Base-by-base conservation (phyloP, 1,140 invertebrate genomes). In the Leptinotarsa lineolata region DNA sequence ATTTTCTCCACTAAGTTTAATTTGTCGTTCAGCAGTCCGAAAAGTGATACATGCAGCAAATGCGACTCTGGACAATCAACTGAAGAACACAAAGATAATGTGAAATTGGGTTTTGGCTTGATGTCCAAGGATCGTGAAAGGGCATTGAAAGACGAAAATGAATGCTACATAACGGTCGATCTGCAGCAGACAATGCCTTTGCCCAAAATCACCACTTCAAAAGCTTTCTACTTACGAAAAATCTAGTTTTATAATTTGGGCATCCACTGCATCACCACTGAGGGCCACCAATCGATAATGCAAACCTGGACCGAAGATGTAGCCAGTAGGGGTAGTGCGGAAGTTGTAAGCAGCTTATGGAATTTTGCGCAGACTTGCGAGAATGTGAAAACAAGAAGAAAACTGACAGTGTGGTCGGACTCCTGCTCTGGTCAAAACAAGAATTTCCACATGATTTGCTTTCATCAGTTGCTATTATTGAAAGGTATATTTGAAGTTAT, bases 181-280 rank as follows among this genome's bases (percentile, higher is more conserved):
- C 65, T 81, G 60, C 77, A 78, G 65, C 75, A 79, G 72, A 78
- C 74, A 8, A 76, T 77, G 71, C 75, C 75, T 24, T 58, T 78
- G n/a, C 72, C 76, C 2, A 78, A 77, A 64, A 22, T 81, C 48
- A 39, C 72, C 39, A 81, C 79, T 15, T 78, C 75, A 58, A 79
- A 80, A 65, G 76, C 78, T 30, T 80, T 77, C 64, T 80, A 80
- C 68, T 66, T 75, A 61, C 12, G 76, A 20, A 79, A 81, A 68
- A 72, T 79, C 46, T 80, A 72, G 72, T 70, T 80, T 24, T 76
- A 78, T 68, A 76, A 76, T 21, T 63, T 78, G 67, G 67, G 72
- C 21, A 70, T 76, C 63, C 75, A 74, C 44, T 59, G 20, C 24
- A 70, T 44, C 13, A 46, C n/a, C 16, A n/a, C 45, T 4, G 20